Evolutionary conservation across 1,140 invertebrate species (phyloP).

Genomic region (Trachymyrmex cornetzi): DNA sequence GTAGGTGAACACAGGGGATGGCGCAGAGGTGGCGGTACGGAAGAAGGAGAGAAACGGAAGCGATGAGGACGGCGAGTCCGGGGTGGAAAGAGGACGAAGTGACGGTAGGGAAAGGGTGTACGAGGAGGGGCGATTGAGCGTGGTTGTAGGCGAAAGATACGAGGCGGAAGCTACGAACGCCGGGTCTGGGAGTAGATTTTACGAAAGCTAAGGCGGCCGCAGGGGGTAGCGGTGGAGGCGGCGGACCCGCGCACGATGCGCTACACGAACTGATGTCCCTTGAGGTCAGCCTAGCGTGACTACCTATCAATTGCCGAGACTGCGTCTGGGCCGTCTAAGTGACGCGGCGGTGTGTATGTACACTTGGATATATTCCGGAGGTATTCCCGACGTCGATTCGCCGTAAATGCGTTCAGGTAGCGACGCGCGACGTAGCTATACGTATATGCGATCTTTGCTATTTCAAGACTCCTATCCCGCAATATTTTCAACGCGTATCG

Average conservation of each 20-base stretch:
- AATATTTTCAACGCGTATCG: background rate
- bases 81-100: constrained; percentile 49
- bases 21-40: background rate
- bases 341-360: constrained; percentile 69
- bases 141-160: constrained; percentile 70
- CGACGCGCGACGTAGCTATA: constrained; percentile 29
- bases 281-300: constrained; percentile 80
- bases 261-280: constrained; percentile 77
- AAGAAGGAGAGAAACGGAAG: constrained; percentile 43
- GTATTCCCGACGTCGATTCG: constrained; percentile 71
- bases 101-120: constrained; percentile 2
- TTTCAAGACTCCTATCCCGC: background rate
- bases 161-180: constrained; percentile 73
- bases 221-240: background rate
- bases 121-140: constrained; percentile 52
- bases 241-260: constrained; percentile 17
- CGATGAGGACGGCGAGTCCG: constrained; percentile 29
- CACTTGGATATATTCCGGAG: constrained; percentile 73
- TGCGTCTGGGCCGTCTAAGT: constrained; percentile 73
- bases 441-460: background rate
- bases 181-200: constrained; percentile 72
- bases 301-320: constrained; percentile 79
- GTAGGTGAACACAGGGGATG: background rate
- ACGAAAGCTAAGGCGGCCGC: constrained; percentile 63
- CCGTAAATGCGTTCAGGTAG: constrained; percentile 64